Conservation (phyloP, 2,113 vertebrate species). For the Acinonyx jubatus region DNA sequence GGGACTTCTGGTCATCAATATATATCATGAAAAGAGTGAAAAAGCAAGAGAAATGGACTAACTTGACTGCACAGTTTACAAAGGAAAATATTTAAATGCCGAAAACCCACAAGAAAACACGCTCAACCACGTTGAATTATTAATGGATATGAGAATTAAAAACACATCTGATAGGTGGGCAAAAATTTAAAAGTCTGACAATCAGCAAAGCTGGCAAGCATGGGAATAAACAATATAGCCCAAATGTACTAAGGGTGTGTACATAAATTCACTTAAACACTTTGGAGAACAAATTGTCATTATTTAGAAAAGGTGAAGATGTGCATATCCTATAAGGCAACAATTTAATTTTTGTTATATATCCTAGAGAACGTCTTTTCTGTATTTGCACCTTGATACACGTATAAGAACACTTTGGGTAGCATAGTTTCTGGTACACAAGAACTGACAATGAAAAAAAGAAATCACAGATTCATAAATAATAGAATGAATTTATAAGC, state of each 20-base stretch:
- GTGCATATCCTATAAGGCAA: not conserved
- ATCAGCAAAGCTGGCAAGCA: not conserved
- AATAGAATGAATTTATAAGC: not conserved
- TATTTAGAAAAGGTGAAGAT: not conserved
- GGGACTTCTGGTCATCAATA: not conserved
- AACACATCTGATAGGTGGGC: not conserved
- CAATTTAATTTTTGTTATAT: not conserved
- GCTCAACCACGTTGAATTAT: not conserved
- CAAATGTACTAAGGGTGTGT: not conserved
- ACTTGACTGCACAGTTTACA: not conserved
- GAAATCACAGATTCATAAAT: not conserved
- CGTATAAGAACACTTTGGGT: not conserved
- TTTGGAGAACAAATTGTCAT: not conserved
- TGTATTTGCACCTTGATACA: not conserved
- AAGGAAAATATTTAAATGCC: not conserved
- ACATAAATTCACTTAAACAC: not conserved
- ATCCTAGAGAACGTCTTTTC: not conserved
- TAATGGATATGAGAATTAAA: not conserved
- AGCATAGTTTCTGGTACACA: not conserved
- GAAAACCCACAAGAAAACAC: not conserved
- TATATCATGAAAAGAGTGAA: not conserved
- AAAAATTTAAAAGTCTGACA: not conserved
- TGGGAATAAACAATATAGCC: not conserved
- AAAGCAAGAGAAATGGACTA: not conserved
- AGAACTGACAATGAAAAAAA: not conserved